Evolutionary conservation across 2,888 invertebrate genomes (phyloP).

Genomic region (Napeogenes inachia): DNA sequence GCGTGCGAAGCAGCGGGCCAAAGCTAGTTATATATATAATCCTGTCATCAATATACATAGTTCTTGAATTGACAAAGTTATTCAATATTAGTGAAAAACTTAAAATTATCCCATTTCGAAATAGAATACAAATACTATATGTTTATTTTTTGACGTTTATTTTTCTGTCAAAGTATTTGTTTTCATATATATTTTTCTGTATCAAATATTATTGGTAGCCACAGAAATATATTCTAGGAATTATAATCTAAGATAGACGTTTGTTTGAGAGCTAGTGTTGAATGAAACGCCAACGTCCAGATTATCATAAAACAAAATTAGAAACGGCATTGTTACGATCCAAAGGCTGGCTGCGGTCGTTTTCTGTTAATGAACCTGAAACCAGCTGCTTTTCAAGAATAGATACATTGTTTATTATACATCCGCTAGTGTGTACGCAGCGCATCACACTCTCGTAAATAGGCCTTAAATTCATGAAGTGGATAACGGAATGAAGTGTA

Average conservation of each 20-base stretch:
- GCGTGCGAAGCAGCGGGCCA: too few species aligned
- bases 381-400: conserved; percentile 45
- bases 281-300: conserved; percentile 13
- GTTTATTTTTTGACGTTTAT: too few species aligned
- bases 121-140: too few species aligned
- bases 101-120: too few species aligned
- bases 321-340: conserved; percentile 24
- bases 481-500: conserved; percentile 41
- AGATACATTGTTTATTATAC: conserved; percentile 55
- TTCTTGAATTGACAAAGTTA: too few species aligned
- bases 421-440: conserved; percentile 41
- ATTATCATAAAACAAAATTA: conserved; percentile 25
- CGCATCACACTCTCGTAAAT: conserved; percentile 45
- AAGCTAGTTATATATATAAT: too few species aligned
- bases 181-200: too few species aligned
- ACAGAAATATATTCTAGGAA: neutral
- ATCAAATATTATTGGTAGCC: neutral
- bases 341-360: conserved; percentile 33
- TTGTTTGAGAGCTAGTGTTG: conserved; percentile 11
- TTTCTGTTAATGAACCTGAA: conserved; percentile 59
- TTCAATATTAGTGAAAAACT: too few species aligned
- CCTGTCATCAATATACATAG: too few species aligned
- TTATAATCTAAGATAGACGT: conserved; percentile 1
- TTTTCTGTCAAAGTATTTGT: too few species aligned
- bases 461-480: conserved; percentile 57